phyloP scores from a whole-genome alignment of 2,888 invertebrate species.

The Nomada hirtipes region DNA sequence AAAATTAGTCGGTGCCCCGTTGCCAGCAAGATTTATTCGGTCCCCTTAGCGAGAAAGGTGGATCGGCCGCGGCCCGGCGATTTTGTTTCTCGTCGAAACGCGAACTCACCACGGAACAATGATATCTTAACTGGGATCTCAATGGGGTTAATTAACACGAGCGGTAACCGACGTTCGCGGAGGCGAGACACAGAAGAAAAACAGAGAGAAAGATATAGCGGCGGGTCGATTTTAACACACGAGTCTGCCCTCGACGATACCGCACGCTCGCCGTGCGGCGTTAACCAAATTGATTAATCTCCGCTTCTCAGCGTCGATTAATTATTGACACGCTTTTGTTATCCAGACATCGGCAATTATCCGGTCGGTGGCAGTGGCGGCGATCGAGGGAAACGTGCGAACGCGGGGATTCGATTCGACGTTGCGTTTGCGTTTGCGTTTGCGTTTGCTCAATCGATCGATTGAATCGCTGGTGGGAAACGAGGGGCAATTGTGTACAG shows the following conservation, averaged over 20 bases:
- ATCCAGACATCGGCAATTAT: conserved; percentile 77
- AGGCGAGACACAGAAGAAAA: conserved; percentile 62
- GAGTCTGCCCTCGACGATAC: conserved; percentile 49
- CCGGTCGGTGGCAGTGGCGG: conserved; percentile 42
- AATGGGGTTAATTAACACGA: conserved; percentile 81
- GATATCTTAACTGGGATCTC: conserved; percentile 80
- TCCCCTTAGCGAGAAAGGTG: conserved; percentile 46
- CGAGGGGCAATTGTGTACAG: neutral
- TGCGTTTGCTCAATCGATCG: conserved; percentile 2
- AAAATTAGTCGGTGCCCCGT: conserved; percentile 56
- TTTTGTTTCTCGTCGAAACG: conserved; percentile 68
- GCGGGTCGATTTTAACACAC: conserved; percentile 43
- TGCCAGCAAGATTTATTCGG: conserved; percentile 53
- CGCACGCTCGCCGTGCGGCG: conserved; percentile 63
- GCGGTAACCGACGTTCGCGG: conserved; percentile 67
- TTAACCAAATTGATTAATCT: conserved; percentile 81
- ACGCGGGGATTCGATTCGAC: conserved; percentile 14
- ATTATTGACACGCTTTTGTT: conserved; percentile 82
- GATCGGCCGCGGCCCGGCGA: conserved; percentile 42
- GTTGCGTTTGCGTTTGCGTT: neutral
- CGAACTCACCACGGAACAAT: conserved; percentile 70
- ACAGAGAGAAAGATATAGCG: conserved; percentile 30
- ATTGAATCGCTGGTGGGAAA: conserved; percentile 1
- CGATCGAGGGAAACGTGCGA: conserved; percentile 16
- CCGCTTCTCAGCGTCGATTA: conserved; percentile 74